Conservation (phyloP, 2,113 vertebrate genomes). For the Burhinus bistriatus region DNA sequence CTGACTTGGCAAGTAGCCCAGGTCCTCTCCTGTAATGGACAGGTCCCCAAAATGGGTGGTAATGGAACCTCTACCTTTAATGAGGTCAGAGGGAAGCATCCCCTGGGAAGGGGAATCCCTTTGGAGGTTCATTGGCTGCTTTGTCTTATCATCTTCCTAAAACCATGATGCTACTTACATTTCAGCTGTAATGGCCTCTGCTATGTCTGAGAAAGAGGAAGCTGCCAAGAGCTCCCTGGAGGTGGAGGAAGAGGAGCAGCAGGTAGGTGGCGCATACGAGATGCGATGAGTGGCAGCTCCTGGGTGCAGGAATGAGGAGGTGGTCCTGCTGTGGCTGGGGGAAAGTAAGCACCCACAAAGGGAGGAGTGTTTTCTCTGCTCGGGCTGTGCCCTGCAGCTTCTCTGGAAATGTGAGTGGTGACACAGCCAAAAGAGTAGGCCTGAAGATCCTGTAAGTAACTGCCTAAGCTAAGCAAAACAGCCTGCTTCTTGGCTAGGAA, state of each 20-base stretch:
- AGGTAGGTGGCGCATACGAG: background rate
- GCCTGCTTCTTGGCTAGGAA: background rate
- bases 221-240: background rate
- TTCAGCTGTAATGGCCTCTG: slow-evolving; percentile 35
- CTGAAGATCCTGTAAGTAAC: background rate
- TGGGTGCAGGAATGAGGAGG: background rate
- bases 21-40: too few species aligned
- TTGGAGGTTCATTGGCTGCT: background rate
- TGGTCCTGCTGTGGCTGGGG: background rate
- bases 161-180: background rate
- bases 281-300: background rate
- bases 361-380: background rate
- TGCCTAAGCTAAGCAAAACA: background rate
- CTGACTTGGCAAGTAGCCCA: background rate
- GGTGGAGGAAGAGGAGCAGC: background rate
- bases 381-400: background rate
- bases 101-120: background rate
- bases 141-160: background rate
- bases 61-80: background rate
- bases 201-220: background rate
- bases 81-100: rapidly evolving
- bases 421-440: rapidly evolving
- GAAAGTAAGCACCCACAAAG: rapidly evolving
- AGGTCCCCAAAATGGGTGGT: background rate
- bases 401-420: background rate